phyloP scores from a whole-genome alignment of 2,888 invertebrate species.

The Perithous albicinctus region DNA sequence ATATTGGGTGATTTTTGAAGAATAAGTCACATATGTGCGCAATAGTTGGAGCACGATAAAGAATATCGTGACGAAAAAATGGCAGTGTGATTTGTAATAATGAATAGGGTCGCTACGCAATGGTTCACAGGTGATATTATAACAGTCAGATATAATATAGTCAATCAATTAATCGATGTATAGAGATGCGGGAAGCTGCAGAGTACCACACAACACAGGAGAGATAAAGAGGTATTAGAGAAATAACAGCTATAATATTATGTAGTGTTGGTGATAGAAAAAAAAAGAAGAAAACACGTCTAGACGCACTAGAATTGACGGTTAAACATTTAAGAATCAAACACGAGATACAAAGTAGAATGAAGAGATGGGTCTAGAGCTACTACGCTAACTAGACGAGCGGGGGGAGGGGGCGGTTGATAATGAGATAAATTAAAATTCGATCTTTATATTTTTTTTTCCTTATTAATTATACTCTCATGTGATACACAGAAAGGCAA shows the following conservation, averaged over 20 bases:
- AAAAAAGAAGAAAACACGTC: too few species aligned
- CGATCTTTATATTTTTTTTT: background rate
- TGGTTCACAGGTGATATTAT: constrained; percentile 81
- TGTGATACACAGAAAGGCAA: too few species aligned
- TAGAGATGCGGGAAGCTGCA: constrained; percentile 75
- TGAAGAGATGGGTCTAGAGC: constrained; percentile 27
- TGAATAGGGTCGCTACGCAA: constrained; percentile 82
- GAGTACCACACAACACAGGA: constrained; percentile 77
- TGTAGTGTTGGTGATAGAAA: constrained; percentile 62
- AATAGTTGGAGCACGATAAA: constrained; percentile 49
- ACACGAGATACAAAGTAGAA: constrained; percentile 14
- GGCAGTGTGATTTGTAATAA: constrained; percentile 69
- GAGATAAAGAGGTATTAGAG: constrained; percentile 54
- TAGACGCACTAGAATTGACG: constrained; percentile 63
- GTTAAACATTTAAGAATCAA: constrained; percentile 63
- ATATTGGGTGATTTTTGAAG: constrained; percentile 34
- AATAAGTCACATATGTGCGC: constrained; percentile 46
- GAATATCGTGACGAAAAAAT: constrained; percentile 51
- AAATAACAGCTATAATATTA: constrained; percentile 40
- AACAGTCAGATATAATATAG: constrained; percentile 68
- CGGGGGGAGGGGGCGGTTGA: constrained; percentile 26
- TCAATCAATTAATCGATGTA: constrained; percentile 67
- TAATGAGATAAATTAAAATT: constrained; percentile 16
- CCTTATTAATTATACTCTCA: background rate
- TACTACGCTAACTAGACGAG: constrained; percentile 55